Evolutionary conservation across 1,140 invertebrate species (phyloP), one percentile per base, ranked within the genome.

Genomic region (Ylistrum balloti): DNA sequence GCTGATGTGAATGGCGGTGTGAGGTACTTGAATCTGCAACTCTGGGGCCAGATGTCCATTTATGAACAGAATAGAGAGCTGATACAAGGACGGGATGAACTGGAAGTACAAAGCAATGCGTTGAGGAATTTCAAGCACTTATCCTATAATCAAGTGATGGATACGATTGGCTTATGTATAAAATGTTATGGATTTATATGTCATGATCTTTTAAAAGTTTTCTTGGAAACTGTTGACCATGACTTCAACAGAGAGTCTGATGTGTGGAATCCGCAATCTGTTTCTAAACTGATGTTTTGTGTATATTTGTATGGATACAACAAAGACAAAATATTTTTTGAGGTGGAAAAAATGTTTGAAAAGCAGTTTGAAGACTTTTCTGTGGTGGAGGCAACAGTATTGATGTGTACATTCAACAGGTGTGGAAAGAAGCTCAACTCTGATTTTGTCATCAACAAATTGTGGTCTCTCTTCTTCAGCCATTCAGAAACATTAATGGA

Each of bases 261-360:
- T n/a, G 56, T 74, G 9, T 74, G 56, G 56, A n/a, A 74, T 74
- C n/a, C 56, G 5, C n/a, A 74, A 74, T 28, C 20, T 74, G 22
- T 74, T 74, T n/a, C 56, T 74, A 22, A 74, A 11, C 56, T 74
- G 5, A 74, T 74, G 56, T 74, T 74, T 74, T 74, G 56, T 74
- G 56, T 28, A 11, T 74, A 28, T 74, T 0, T 74, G 56, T 74
- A 74, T 74, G 56, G 56, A n/a, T 74, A 74, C 11, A n/a, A 0
- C 56, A 28, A 5, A 74, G 9, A 74, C 5, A n/a, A 1, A 28
- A 3, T 74, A 28, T 74, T 74, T 74, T 5, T 2, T 28, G 22
- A 74, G n/a, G 56, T 74, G 56, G 56, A 74, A n/a, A 74, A 74
- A 74, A 5, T 1, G n/a, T 5, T 74, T 5, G 56, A 74, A 28